A percentile compares a stretch with the other conserved stretches of the same genome.
phyloP scores from a whole-genome alignment of 2,113 vertebrate species.

The Pimephales promelas region DNA sequence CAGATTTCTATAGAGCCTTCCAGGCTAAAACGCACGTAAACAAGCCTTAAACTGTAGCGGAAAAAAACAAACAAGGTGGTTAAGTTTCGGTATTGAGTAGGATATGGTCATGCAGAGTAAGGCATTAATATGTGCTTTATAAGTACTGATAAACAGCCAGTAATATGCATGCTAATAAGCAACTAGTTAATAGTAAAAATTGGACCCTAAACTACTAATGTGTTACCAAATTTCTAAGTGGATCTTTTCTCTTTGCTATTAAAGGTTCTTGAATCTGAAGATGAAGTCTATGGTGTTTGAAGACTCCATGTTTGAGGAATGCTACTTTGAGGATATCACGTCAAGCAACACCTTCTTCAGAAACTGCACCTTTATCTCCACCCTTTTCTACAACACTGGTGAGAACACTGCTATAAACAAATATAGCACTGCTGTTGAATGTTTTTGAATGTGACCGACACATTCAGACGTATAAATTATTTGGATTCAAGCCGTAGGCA shows the following conservation, averaged over 20 bases:
- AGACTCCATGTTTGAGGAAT: slow-evolving; percentile 94
- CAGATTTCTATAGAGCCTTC: too few species aligned
- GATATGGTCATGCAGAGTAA: too few species aligned
- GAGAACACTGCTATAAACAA: slow-evolving; percentile 32
- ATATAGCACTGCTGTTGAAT: neutral
- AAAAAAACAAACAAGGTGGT: too few species aligned
- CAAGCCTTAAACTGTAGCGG: too few species aligned
- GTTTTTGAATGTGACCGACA: neutral
- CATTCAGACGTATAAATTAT: neutral
- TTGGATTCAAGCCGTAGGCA: neutral
- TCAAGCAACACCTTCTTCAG: slow-evolving; percentile 98
- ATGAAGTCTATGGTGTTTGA: slow-evolving; percentile 95
- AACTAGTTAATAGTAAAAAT: too few species aligned
- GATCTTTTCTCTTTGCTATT: neutral
- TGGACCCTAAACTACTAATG: too few species aligned
- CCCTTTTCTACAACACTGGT: slow-evolving; percentile 97
- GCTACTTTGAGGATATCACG: slow-evolving; percentile 96
- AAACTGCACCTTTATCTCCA: slow-evolving; percentile 95
- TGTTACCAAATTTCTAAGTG: neutral
- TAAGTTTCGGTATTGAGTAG: too few species aligned
- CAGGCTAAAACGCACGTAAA: too few species aligned
- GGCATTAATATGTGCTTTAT: too few species aligned
- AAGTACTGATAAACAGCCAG: too few species aligned
- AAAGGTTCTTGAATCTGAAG: slow-evolving; percentile 91
- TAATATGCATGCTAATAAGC: too few species aligned